Base-by-base conservation (phyloP, 2,888 invertebrate species). In the Lepetodrilus schrolli region DNA sequence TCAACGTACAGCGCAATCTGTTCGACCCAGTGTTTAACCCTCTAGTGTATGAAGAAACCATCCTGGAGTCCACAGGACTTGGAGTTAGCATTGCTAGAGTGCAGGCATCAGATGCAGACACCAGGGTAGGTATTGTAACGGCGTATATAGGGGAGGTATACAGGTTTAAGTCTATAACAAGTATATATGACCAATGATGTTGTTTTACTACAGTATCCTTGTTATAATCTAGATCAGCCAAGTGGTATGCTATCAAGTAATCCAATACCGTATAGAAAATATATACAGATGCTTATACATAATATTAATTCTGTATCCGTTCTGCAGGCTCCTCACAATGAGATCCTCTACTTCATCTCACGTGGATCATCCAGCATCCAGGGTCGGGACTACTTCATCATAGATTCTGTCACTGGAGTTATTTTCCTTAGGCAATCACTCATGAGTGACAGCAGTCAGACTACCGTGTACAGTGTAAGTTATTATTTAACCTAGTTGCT, bases 251-350 rank as follows among this genome's bases (percentile, higher is more conserved):
- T n/a, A n/a, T n/a, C n/a, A n/a, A n/a, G n/a, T n/a, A n/a, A n/a
- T n/a, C n/a, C n/a, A n/a, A n/a, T n/a, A n/a, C n/a, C n/a, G n/a
- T n/a, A n/a, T n/a, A n/a, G n/a, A n/a, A n/a, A n/a, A n/a, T n/a
- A n/a, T n/a, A n/a, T n/a, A n/a, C n/a, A n/a, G n/a, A n/a, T n/a
- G n/a, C n/a, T n/a, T n/a, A n/a, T n/a, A n/a, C n/a, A n/a, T n/a
- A n/a, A n/a, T n/a, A n/a, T n/a, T n/a, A n/a, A n/a, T n/a, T n/a
- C n/a, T n/a, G n/a, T n/a, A 8, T 8, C 10, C 38, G 13, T 69
- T 1, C 50, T 74, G 50, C 79, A 87, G 87, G 69, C 80, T 17
- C 86, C 86, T 10, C 84, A 83, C 77, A 87, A 86, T 68, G 71
- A 74, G 58, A 36, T 80, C 4, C 66, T 80, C 43, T 84, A 79